These are phyloP conservation scores for Epicampocera succincta DNA, from an alignment of 2,888 invertebrate genomes.

Conservation along the genomic window DNA sequence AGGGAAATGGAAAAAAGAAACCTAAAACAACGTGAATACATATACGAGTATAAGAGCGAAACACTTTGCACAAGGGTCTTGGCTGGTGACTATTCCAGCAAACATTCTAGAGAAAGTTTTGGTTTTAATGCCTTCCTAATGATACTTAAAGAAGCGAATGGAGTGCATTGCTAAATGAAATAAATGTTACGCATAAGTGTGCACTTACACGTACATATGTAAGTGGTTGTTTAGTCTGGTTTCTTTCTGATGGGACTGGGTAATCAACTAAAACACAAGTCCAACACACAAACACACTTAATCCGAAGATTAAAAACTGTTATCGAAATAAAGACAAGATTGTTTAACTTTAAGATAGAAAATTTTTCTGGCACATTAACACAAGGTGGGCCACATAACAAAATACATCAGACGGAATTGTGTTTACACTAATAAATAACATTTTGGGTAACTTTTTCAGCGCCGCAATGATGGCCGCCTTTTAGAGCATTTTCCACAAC, in stretches of 20 bases:
- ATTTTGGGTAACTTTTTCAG: no score
- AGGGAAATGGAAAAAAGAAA: background rate
- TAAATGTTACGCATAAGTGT: slow-evolving; percentile 21
- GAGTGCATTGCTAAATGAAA: slow-evolving; percentile 41
- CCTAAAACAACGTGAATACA: background rate
- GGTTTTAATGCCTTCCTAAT: slow-evolving; percentile 41
- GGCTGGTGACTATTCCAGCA: background rate
- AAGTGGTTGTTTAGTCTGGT: slow-evolving; percentile 22
- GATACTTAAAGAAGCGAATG: slow-evolving; percentile 20
- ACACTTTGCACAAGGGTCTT: background rate
- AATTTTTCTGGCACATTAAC: no score
- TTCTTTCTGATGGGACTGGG: slow-evolving; percentile 1
- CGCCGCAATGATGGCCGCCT: no score
- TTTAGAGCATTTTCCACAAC: no score
- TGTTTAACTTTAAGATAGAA: no score
- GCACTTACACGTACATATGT: background rate
- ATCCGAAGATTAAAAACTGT: background rate
- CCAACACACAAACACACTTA: background rate
- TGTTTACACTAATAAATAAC: no score
- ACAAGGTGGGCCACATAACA: no score
- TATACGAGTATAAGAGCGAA: slow-evolving; percentile 5
- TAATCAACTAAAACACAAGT: slow-evolving; percentile 5
- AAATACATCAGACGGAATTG: no score
- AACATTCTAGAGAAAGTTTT: slow-evolving; percentile 33
- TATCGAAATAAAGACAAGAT: background rate